Evolutionary conservation across 2,888 invertebrate species (phyloP).

Genomic region (Pristionchus japonicus): DNA sequence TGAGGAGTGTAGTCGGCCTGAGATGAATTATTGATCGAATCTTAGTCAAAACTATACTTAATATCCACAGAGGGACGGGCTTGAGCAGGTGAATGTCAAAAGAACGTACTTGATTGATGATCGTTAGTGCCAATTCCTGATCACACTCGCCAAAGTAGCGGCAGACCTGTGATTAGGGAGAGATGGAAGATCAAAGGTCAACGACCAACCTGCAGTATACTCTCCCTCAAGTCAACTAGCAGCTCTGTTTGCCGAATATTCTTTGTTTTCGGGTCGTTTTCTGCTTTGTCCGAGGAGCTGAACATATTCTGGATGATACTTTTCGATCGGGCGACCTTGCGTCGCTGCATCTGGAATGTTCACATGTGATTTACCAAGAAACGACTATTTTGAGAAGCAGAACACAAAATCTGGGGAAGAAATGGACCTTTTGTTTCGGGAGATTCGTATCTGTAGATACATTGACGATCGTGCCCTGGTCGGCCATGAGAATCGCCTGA

Average conservation of each 20-base stretch:
- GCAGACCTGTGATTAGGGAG: constrained; percentile 82
- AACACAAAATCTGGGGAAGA: no score
- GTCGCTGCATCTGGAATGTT: constrained; percentile 76
- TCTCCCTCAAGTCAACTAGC: constrained; percentile 95
- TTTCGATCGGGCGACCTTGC: constrained; percentile 91
- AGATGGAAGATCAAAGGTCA: neutral
- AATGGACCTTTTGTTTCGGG: constrained; percentile 84
- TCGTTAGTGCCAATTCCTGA: constrained; percentile 82
- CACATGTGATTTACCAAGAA: no score
- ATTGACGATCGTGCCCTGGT: constrained; percentile 92
- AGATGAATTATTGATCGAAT: neutral
- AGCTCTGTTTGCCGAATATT: constrained; percentile 98
- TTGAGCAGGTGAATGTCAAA: neutral
- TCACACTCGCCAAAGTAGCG: constrained; percentile 94
- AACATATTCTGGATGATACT: constrained; percentile 81
- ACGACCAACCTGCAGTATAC: constrained; percentile 81
- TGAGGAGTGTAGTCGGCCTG: constrained; percentile 94
- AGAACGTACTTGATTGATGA: constrained; percentile 56
- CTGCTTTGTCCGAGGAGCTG: constrained; percentile 54
- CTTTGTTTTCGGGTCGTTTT: constrained; percentile 82
- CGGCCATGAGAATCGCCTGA: constrained; percentile 92
- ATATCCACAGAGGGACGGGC: neutral
- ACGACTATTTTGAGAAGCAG: no score
- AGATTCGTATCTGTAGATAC: constrained; percentile 86
- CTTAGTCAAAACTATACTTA: no score